Percentiles rank a stretch among this genome's conserved stretches.
phyloP scores from a whole-genome alignment of 2,797 vertebrate species.

The Neosilurus hyrtlii region DNA sequence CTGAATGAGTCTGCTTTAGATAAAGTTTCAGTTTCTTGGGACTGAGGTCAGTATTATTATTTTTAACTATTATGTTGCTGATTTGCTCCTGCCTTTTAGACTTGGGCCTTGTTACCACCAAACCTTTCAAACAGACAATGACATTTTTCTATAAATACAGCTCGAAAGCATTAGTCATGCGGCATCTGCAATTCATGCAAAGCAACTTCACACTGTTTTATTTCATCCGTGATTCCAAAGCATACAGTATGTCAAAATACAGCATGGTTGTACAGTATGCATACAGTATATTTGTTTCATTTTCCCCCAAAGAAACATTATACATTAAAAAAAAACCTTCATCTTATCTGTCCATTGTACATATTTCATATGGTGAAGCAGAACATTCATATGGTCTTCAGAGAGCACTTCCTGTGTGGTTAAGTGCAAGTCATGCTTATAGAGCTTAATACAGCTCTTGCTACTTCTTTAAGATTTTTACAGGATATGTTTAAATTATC shows the following conservation, averaged over 20 bases:
- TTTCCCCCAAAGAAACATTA: neutral
- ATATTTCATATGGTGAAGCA: neutral
- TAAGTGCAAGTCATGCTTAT: slow-evolving; percentile 11
- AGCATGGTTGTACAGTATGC: no score
- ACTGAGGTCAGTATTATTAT: slow-evolving; percentile 1
- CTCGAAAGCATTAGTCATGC: neutral
- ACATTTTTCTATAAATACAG: neutral
- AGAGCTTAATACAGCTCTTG: neutral
- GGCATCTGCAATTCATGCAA: neutral
- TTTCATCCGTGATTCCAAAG: neutral
- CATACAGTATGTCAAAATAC: no score
- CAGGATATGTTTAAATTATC: neutral
- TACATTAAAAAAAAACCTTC: neutral
- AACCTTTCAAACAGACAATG: neutral
- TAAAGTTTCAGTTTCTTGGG: neutral
- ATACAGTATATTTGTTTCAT: neutral
- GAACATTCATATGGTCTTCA: slow-evolving; percentile 24
- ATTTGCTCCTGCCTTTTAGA: neutral
- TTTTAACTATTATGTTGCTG: neutral
- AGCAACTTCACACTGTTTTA: neutral
- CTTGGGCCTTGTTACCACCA: neutral
- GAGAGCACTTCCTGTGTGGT: slow-evolving; percentile 10
- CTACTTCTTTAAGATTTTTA: slow-evolving; percentile 2
- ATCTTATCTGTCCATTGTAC: neutral
- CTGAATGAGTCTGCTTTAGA: neutral